Evolutionary conservation across 2,888 invertebrate genomes (phyloP), one percentile per base, ranked within the genome.

Genomic region (Dryomyza anilis): DNA sequence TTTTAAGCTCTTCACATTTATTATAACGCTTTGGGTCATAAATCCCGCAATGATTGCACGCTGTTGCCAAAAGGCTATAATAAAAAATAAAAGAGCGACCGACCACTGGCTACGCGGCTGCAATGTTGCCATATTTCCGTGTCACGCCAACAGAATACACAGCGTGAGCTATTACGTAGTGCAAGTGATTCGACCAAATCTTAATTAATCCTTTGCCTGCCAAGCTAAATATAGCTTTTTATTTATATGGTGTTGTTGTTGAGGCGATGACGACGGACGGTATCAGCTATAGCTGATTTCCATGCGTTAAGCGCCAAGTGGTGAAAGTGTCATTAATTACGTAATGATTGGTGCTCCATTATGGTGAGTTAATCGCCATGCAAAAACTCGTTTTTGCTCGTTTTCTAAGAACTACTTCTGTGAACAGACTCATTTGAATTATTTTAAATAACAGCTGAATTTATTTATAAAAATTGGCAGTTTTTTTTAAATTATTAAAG

Each of bases 131-230:
- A 43, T 43, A 56, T 39, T 56, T 56, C 21, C 21, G 2, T 23
- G n/a, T 21, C 21, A 21, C 21, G 5, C 21, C 14, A 19, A 48
- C 19, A 3, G 21, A 25, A 19, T n/a, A 14, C 25, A 5, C 50
- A 7, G 12, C 12, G 14, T 10, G 12, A 25, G 16, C 48, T 25
- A 12, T 25, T 25, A 25, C 25, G n/a, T 23, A 12, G 14, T 4
- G 21, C 23, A 23, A 48, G 23, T n/a, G 23, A 23, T 19, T 19
- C 21, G 25, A 7, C 43, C 29, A 23, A 61, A 58, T 63, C 57
- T 57, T 63, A 63, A 63, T 63, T 63, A 63, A 63, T 63, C 63
- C 63, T 50, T 56, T 48, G 10, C 10, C 36, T 50, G 14, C 21
- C 19, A 12, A 5, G 23, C 50, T 50, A 50, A 36, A 19, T 36